These are phyloP conservation scores for Melanophora roralis DNA, from an alignment of 2,888 invertebrate species.

Conservation along the genomic window DNA sequence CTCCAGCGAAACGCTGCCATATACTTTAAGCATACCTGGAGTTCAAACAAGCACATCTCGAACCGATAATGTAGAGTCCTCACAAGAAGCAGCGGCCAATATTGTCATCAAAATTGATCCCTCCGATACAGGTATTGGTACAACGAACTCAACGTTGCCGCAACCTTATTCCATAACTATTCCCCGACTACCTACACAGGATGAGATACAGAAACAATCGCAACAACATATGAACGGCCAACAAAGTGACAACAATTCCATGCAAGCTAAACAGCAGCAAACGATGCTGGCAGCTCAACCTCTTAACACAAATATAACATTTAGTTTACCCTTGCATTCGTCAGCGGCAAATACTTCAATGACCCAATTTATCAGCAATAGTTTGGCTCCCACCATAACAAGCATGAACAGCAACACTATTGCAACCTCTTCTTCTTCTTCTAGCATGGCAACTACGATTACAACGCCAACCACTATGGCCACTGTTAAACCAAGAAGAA, in stretches of 20 bases:
- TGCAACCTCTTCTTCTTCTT: slow-evolving; percentile 45
- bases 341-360: slow-evolving; percentile 25
- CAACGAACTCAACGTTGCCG: slow-evolving; percentile 55
- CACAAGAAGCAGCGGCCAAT: slow-evolving; percentile 69
- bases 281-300: slow-evolving; percentile 58
- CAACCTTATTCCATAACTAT: slow-evolving; percentile 77
- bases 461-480: slow-evolving; percentile 70
- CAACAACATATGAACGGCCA: slow-evolving; percentile 70
- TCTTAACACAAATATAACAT: slow-evolving; percentile 47
- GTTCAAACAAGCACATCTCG: slow-evolving; percentile 50
- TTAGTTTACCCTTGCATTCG: slow-evolving; percentile 54
- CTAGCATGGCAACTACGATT: slow-evolving; percentile 21
- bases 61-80: slow-evolving; percentile 34
- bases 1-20: slow-evolving; percentile 72
- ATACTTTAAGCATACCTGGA: slow-evolving; percentile 76
- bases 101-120: slow-evolving; percentile 77
- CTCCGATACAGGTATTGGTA: slow-evolving; percentile 33
- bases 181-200: slow-evolving; percentile 76
- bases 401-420: slow-evolving; percentile 57
- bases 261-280: slow-evolving; percentile 48
- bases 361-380: slow-evolving; percentile 33
- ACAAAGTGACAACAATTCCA: slow-evolving; percentile 25
- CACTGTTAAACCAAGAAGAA: slow-evolving; percentile 74
- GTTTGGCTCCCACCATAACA: slow-evolving; percentile 34
- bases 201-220: slow-evolving; percentile 74